These are phyloP conservation scores for Xerus inauris DNA, from an alignment of 2,113 vertebrate species.

Conservation along the genomic window DNA sequence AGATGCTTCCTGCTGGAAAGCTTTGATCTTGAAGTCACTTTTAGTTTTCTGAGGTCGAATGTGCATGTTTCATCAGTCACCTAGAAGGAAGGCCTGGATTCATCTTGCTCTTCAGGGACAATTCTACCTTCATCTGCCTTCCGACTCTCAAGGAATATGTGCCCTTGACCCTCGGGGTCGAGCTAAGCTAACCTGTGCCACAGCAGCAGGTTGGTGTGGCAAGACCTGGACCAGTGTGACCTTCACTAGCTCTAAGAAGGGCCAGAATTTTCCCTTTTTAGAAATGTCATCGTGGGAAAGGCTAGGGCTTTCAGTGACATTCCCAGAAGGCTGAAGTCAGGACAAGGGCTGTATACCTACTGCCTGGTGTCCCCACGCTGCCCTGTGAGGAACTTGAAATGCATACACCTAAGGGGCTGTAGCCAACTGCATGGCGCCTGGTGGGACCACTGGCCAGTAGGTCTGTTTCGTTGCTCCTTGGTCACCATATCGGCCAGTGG, in stretches of 20 bases:
- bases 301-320: neutral
- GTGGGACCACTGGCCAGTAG: neutral
- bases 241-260: rapidly evolving
- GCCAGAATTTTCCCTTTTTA: neutral
- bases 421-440: neutral
- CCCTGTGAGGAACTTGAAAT: neutral
- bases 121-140: neutral
- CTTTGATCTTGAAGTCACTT: neutral
- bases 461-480: neutral
- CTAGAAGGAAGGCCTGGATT: neutral
- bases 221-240: neutral
- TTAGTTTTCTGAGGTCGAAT: no score
- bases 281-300: neutral
- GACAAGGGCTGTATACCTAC: neutral
- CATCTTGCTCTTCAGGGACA: neutral
- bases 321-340: neutral
- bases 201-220: neutral
- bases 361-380: rapidly evolving
- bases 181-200: neutral
- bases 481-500: neutral
- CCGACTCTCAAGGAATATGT: neutral
- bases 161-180: no score
- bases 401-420: no score
- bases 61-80: neutral
- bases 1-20: neutral